Conservation (phyloP, 2,797 vertebrate genomes). For the Sylvia borin region DNA sequence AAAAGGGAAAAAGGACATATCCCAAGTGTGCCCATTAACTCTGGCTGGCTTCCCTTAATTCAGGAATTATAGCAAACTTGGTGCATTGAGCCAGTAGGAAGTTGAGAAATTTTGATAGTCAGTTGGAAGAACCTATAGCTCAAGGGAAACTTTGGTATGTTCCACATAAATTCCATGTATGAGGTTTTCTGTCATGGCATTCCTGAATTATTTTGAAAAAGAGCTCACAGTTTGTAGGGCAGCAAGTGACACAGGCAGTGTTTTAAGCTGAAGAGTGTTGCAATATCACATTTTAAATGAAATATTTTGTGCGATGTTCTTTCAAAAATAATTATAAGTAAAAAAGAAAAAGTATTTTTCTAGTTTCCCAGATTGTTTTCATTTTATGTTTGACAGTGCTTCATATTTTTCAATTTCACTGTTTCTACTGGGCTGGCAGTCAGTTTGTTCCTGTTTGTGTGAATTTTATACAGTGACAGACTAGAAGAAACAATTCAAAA, state of each 20-base stretch:
- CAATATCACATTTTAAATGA: background rate
- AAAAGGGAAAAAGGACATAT: background rate
- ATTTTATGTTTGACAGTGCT: background rate
- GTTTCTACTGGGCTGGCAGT: slow-evolving; percentile 8
- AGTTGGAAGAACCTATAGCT: background rate
- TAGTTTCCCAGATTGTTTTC: background rate
- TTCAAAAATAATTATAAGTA: background rate
- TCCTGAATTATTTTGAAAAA: background rate
- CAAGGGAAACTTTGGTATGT: background rate
- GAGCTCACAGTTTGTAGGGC: background rate
- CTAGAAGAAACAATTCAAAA: background rate
- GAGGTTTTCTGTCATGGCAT: background rate
- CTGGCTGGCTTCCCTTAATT: background rate
- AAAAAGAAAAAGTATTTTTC: background rate
- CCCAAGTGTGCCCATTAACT: background rate
- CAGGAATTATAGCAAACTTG: background rate
- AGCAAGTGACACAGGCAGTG: background rate
- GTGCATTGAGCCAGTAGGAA: background rate
- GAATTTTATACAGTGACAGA: background rate
- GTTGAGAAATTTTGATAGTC: background rate
- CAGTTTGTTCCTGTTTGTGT: slow-evolving; percentile 3
- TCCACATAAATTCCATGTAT: background rate
- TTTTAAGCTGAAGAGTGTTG: background rate
- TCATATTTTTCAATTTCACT: slow-evolving; percentile 17
- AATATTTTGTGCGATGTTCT: background rate